Conservation (phyloP, 2,113 vertebrate species). For the Charadrius vociferus region DNA sequence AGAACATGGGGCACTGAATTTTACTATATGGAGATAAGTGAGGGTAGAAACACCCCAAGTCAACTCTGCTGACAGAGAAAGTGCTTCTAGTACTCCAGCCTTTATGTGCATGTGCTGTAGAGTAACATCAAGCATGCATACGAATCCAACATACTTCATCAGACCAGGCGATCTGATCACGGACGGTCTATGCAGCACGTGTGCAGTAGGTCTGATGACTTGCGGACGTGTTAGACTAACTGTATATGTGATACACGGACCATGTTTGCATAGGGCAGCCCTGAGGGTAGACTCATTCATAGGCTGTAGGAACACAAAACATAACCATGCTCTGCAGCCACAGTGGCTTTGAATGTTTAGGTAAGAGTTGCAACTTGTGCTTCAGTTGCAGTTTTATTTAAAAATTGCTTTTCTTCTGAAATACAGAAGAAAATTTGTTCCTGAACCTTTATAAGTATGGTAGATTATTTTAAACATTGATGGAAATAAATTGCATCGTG, state of each 20-base stretch:
- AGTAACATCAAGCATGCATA: accelerated
- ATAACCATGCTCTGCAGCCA: background rate
- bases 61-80: background rate
- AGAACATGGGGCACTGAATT: background rate
- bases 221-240: background rate
- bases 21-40: background rate
- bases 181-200: background rate
- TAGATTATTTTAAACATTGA: background rate
- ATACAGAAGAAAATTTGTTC: background rate
- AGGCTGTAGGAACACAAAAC: background rate
- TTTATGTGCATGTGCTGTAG: accelerated
- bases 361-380: background rate
- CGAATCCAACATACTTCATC: background rate
- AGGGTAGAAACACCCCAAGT: background rate
- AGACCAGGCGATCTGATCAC: background rate
- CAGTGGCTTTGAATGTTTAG: background rate
- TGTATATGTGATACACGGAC: accelerated
- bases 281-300: background rate
- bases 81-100: background rate
- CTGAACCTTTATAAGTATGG: background rate
- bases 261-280: background rate
- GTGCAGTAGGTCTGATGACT: background rate
- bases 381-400: background rate
- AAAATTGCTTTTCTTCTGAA: background rate
- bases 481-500: background rate